Evolutionary conservation across 1,140 invertebrate genomes (phyloP).

Genomic region (Himalopsyche phryganea): DNA sequence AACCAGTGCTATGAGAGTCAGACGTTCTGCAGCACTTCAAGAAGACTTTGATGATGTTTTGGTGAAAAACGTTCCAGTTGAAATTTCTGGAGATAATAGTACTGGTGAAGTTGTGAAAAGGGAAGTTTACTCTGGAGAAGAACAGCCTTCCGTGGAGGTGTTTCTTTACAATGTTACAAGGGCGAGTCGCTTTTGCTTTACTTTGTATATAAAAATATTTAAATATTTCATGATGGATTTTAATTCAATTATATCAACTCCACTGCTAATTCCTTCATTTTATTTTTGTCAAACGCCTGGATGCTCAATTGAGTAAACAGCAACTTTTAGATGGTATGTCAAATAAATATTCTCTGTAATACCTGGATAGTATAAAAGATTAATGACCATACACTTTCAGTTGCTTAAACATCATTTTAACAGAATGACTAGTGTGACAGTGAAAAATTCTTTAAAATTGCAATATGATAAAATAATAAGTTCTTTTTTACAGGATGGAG

Average conservation of each 20-base stretch:
- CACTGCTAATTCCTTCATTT: no score
- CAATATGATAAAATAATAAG: no score
- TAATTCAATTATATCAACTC: no score
- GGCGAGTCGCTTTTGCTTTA: slow-evolving; percentile 32
- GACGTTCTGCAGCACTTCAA: background rate
- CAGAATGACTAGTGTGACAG: no score
- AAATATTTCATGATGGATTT: slow-evolving; percentile 2
- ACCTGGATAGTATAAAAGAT: no score
- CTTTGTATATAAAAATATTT: background rate
- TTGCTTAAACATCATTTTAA: no score
- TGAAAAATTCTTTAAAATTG: no score
- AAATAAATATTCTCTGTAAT: no score
- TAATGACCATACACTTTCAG: no score
- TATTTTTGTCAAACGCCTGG: no score
- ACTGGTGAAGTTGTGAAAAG: slow-evolving; percentile 41
- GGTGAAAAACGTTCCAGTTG: background rate
- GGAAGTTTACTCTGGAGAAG: slow-evolving; percentile 47
- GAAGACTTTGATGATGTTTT: slow-evolving; percentile 1
- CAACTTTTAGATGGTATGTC: no score
- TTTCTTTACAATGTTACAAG: slow-evolving; percentile 53
- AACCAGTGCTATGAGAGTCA: slow-evolving; percentile 7
- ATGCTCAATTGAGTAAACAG: no score
- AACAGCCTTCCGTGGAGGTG: slow-evolving; percentile 49
- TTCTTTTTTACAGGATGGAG: background rate
- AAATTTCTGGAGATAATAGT: background rate